phyloP scores from a whole-genome alignment of 2,888 invertebrate genomes.

The Scaptomyza tumidula region DNA sequence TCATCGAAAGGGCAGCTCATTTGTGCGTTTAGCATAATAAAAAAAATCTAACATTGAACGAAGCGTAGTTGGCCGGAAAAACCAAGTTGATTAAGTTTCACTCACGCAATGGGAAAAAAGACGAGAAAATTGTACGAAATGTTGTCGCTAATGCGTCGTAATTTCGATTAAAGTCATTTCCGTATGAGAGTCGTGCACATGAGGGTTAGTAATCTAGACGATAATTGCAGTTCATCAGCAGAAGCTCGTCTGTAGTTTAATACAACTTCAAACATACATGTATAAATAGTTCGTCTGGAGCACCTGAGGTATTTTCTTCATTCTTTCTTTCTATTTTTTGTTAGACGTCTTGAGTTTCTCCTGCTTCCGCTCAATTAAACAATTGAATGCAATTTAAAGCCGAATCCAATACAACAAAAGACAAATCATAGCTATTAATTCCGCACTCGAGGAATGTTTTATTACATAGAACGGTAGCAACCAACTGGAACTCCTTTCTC shows the following conservation, averaged over 20 bases:
- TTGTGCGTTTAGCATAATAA: constrained; percentile 78
- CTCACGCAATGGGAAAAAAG: constrained; percentile 40
- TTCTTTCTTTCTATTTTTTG: neutral
- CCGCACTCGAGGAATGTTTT: constrained; percentile 81
- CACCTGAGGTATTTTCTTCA: constrained; percentile 32
- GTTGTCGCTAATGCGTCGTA: constrained; percentile 72
- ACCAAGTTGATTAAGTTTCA: constrained; percentile 75
- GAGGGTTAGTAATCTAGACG: constrained; percentile 31
- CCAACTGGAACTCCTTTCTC: constrained; percentile 17
- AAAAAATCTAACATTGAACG: constrained; percentile 62
- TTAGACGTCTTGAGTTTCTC: constrained; percentile 14
- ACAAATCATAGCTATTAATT: constrained; percentile 80
- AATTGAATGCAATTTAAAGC: constrained; percentile 67
- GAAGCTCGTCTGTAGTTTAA: constrained; percentile 7
- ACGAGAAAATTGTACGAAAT: constrained; percentile 21
- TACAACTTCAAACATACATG: neutral
- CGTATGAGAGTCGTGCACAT: constrained; percentile 51
- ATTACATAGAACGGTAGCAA: constrained; percentile 53
- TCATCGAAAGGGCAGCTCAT: constrained; percentile 54
- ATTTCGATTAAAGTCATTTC: constrained; percentile 79
- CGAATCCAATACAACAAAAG: constrained; percentile 61
- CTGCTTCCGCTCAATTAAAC: constrained; percentile 77
- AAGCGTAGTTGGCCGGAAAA: constrained; percentile 64
- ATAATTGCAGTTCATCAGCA: constrained; percentile 80
- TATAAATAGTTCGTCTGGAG: constrained; percentile 10